phyloP scores from a whole-genome alignment of 2,113 vertebrate species.

The Tragulus kanchil region DNA sequence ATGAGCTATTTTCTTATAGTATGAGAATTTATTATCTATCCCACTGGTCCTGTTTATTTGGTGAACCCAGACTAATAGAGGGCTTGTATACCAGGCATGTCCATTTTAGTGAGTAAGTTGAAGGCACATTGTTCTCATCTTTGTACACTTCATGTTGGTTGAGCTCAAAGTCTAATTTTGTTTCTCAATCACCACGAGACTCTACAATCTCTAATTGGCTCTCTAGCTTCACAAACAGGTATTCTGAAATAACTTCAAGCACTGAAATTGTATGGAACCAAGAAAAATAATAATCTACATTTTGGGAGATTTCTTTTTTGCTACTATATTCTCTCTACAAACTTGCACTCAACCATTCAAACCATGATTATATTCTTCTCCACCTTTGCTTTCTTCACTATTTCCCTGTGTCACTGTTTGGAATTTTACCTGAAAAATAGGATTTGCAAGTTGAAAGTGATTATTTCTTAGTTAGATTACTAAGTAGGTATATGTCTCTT shows the following conservation, averaged over 20 bases:
- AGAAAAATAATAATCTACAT: neutral
- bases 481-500: neutral
- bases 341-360: neutral
- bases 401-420: neutral
- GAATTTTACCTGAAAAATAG: neutral
- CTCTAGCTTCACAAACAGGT: neutral
- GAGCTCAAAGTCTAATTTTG: neutral
- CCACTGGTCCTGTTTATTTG: neutral
- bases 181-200: neutral
- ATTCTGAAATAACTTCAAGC: neutral
- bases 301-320: neutral
- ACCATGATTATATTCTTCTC: neutral
- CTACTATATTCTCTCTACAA: neutral
- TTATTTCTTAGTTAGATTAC: neutral
- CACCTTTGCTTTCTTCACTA: neutral
- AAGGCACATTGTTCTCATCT: neutral
- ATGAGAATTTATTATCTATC: neutral
- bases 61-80: neutral
- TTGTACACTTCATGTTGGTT: neutral
- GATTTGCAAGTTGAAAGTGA: neutral
- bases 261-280: neutral
- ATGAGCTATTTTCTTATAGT: neutral
- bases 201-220: neutral
- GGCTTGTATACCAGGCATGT: too few relatives aligned
- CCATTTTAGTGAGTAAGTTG: neutral